Base-by-base conservation (phyloP, 2,888 invertebrate species). In the Heliconius erato region DNA sequence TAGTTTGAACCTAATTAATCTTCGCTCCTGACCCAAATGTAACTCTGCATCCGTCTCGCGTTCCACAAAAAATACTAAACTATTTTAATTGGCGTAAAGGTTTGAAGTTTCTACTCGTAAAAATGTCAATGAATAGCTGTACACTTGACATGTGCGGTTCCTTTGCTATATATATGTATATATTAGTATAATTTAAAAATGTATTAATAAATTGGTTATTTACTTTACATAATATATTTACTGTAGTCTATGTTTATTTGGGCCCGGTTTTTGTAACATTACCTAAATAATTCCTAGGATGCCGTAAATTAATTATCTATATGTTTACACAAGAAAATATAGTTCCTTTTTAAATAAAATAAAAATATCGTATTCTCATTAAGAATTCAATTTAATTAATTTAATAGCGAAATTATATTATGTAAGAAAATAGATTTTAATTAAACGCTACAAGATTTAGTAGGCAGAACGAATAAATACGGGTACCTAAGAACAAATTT, bases 31-130 rank as follows among this genome's bases (percentile, higher is more conserved):
- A 89, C 92, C 93, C 89, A 93, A 94, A 94, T 93, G 93, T 90
- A 92, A 90, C 91, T 90, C 91, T 91, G 90, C 90, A 93, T 93
- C 92, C 93, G 94, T 93, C 93, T 90, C 91, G 88, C 88, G 87
- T 54, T 54, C 89, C 85, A 89, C 88, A 88, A 95, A 95, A 95
- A 94, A 90, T 89, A 89, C 92, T 91, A 89, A 94, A 91, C 93
- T 94, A 95, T 95, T 95, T 95, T 96, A 95, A 95, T 95, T 95
- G 93, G 94, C 93, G 94, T 94, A 90, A 92, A 92, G 92, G 91
- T 93, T 92, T 90, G 88, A 88, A 91, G 92, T 90, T 91, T 90
- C 89, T 88, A 86, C 84, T 88, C 89, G 89, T 91, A 93, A 93
- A 94, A 92, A 92, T 91, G 91, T 91, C 92, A 91, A 91, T 91